Evolutionary conservation across 2,113 vertebrate species (phyloP).

Genomic region (Coptodon rendalli): DNA sequence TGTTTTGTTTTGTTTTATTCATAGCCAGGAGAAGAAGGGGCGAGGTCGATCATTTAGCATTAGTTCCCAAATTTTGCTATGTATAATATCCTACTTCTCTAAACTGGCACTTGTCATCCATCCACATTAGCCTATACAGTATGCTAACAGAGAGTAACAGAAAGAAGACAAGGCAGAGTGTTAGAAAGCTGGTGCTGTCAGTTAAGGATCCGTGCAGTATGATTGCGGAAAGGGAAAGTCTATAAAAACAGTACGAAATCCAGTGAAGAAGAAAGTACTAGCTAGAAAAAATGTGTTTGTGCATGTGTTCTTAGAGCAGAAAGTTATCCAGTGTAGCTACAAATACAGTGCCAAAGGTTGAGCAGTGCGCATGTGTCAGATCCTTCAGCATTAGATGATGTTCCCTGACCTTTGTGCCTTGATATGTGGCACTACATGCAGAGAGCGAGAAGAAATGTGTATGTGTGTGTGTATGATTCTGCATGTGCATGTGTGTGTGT

Average conservation of each 20-base stretch:
- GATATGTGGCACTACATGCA: conserved; percentile 62
- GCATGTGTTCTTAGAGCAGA: conserved; percentile 5
- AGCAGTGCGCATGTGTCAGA: conserved; percentile 6
- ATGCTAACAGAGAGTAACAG: neutral
- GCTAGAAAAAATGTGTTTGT: conserved; percentile 19
- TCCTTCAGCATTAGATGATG: conserved; percentile 22
- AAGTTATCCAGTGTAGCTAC: conserved; percentile 46
- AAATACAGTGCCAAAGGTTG: conserved; percentile 28
- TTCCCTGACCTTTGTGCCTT: conserved; percentile 67
- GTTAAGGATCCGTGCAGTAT: conserved; percentile 37
- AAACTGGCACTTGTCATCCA: neutral
- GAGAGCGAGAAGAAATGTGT: conserved; percentile 46
- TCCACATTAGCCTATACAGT: neutral
- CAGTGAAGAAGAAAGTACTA: conserved; percentile 26
- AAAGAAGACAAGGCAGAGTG: neutral
- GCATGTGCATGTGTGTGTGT: neutral
- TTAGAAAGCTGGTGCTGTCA: conserved; percentile 47
- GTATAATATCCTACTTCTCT: neutral
- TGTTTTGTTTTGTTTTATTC: neutral
- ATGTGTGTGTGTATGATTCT: neutral
- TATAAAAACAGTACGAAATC: conserved; percentile 46
- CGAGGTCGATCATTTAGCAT: neutral
- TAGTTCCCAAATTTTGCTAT: neutral
- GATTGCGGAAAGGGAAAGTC: neutral
- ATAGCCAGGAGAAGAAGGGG: neutral